Conservation (phyloP, 2,113 vertebrate genomes). For the Aphelocoma coerulescens region DNA sequence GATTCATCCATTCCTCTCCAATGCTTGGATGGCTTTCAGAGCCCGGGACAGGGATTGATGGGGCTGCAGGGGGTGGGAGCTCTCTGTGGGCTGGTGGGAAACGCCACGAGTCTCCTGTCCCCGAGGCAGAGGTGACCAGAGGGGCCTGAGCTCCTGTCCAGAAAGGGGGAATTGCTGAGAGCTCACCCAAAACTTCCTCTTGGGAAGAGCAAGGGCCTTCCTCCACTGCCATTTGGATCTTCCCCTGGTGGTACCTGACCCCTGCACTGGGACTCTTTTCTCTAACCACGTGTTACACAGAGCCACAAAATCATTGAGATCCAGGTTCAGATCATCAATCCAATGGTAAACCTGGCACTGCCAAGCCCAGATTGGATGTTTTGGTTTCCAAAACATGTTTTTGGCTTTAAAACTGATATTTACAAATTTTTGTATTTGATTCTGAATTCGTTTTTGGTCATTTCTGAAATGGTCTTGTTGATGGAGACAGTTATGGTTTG, state of each 20-base stretch:
- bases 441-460: accelerated
- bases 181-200: background rate
- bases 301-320: accelerated
- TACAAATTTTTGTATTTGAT: too few species aligned
- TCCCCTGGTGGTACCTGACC: background rate
- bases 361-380: background rate
- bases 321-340: accelerated
- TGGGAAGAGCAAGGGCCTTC: background rate
- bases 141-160: background rate
- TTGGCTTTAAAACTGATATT: background rate
- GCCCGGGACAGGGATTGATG: background rate
- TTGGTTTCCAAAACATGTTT: background rate
- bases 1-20: slow-evolving; percentile 24
- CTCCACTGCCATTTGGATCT: accelerated
- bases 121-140: background rate
- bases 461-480: background rate
- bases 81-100: background rate
- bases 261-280: accelerated
- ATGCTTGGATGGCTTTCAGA: background rate
- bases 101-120: background rate
- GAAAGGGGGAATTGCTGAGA: background rate
- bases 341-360: background rate
- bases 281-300: accelerated
- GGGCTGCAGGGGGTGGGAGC: background rate
- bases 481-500: background rate